Evolutionary conservation across 2,113 vertebrate species (phyloP), one percentile per base, ranked within the genome.

Genomic region (Arothron firmamentum): DNA sequence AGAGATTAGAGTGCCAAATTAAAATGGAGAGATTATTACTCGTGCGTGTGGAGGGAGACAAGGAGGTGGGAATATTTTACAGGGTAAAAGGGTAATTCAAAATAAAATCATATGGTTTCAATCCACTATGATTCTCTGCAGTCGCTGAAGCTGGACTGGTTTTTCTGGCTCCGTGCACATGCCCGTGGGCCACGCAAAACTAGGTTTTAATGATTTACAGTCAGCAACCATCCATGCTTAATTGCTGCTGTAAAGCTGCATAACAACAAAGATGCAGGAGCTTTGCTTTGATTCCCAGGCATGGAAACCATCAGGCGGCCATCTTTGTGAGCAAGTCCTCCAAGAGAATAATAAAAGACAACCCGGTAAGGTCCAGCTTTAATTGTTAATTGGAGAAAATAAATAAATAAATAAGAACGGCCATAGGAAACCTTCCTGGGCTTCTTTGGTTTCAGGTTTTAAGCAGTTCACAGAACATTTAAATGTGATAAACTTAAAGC

Each of bases 201-300:
- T 31, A 45, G 17, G n/a, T 50, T 71, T 80, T 80, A 77, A 83
- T 77, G 77, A 73, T 65, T 75, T 73, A 68, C 68, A 73, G 68
- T 52, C 67, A 65, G 68, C 65, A 68, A 56, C 21, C 74, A 60
- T 74, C 69, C 68, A 45, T 28, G 48, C 69, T 65, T 78, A 80
- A 80, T 65, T 59, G 65, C 53, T 11, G 20, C 62, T 56, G 23
- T 57, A 59, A 71, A 61, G 49, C 41, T 18, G 34, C 59, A 47
- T 34, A 53, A 38, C 11, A 38, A 1, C 34, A 38, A 38, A 38
- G 34, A 38, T 11, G 34, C 8, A 3, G 12, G 34, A 11, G 10
- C 34, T 38, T 38, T 34, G 5, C 31, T 34, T 34, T 34, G 31
- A 34, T 34, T 34, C 31, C 31, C 6, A 34, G 31, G 31, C 6